These are phyloP conservation scores for Protophormia terraenovae DNA, from an alignment of 2,888 invertebrate species.

Conservation along the genomic window DNA sequence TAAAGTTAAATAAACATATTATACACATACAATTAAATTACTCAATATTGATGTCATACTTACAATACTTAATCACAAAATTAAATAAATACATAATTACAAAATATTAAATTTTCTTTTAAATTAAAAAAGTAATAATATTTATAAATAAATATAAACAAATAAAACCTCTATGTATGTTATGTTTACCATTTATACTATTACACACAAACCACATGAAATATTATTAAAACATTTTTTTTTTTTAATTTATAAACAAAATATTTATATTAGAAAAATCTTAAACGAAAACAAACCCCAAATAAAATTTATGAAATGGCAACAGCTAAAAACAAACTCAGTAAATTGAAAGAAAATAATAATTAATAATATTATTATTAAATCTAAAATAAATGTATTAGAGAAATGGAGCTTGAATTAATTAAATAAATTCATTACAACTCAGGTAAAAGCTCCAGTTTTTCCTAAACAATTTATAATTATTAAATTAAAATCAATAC, in stretches of 20 bases:
- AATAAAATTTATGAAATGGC: not conserved
- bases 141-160: conserved; percentile 7
- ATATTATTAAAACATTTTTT: conserved; percentile 31
- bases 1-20: not conserved
- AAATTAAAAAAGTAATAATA: not conserved
- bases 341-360: not conserved
- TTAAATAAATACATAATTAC: conserved; percentile 13
- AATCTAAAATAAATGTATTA: not conserved
- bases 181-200: conserved; percentile 51
- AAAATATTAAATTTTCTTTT: conserved; percentile 8
- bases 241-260: conserved; percentile 57
- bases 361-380: conserved; percentile 3
- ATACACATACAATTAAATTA: conserved; percentile 18
- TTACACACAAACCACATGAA: conserved; percentile 4
- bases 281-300: conserved; percentile 31
- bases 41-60: conserved; percentile 61
- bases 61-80: conserved; percentile 36
- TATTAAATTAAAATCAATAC: not conserved
- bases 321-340: conserved; percentile 32
- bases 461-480: conserved; percentile 32
- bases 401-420: conserved; percentile 63
- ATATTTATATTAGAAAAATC: conserved; percentile 68
- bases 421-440: conserved; percentile 68
- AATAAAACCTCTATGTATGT: conserved; percentile 54
- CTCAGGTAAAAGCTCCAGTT: conserved; percentile 66